Percentiles rank a stretch among this genome's conserved stretches.
Evolutionary conservation across 2,797 vertebrate species (phyloP).

Genomic region (Silurus lanzhouensis): DNA sequence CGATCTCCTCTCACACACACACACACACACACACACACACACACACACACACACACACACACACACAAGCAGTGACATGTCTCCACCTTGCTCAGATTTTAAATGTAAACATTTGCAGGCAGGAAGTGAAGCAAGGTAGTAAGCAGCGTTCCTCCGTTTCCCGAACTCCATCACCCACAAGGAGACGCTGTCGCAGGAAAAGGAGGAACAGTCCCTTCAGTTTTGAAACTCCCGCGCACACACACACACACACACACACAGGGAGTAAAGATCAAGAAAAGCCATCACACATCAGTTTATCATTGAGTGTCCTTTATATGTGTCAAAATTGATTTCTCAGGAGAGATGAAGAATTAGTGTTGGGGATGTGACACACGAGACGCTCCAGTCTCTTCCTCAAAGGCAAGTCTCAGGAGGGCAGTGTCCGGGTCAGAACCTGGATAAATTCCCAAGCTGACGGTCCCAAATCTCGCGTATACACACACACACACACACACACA

Average conservation of each 20-base stretch:
- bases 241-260: background rate
- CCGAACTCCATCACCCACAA: conserved; percentile 24
- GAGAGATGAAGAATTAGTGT: conserved; percentile 60
- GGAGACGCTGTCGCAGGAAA: conserved; percentile 56
- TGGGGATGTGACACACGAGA: conserved; percentile 67
- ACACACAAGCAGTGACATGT: conserved; percentile 43
- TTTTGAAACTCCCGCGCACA: background rate
- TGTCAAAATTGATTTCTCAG: conserved; percentile 64
- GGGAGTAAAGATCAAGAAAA: conserved; percentile 41
- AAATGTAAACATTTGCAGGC: conserved; percentile 81
- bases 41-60: conserved; percentile 29
- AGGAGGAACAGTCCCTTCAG: conserved; percentile 23
- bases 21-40: conserved; percentile 23
- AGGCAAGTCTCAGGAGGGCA: conserved; percentile 71
- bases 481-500: no score
- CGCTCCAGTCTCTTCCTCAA: conserved; percentile 47
- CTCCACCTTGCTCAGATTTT: conserved; percentile 49
- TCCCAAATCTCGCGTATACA: background rate
- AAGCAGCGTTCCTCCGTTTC: conserved; percentile 50
- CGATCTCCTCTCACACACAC: conserved; percentile 57
- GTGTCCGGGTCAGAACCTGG: background rate
- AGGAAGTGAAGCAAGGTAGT: conserved; percentile 73
- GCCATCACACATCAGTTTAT: conserved; percentile 59
- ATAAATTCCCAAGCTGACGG: background rate
- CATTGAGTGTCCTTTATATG: conserved; percentile 53